phyloP scores from a whole-genome alignment of 2,113 vertebrate species.

The Oncorhynchus nerka region DNA sequence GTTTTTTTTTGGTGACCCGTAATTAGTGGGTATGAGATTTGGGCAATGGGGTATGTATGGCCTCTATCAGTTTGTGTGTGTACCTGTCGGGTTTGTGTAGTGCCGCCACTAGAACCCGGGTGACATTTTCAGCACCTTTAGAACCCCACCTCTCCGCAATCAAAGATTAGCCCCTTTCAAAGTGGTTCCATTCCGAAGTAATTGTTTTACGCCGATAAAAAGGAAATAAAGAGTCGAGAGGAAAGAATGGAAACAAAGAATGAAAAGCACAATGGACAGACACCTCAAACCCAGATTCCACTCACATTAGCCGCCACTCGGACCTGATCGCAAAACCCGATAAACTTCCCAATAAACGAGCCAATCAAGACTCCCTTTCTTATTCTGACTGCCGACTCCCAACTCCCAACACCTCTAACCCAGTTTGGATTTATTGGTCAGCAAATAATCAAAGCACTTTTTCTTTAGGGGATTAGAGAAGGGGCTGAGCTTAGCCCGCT shows the following conservation, averaged over 20 bases:
- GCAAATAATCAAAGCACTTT: conserved; percentile 94
- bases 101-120: conserved; percentile 7
- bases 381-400: conserved; percentile 43
- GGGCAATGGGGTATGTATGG: conserved; percentile 7
- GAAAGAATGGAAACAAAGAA: conserved; percentile 13
- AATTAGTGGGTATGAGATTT: conserved; percentile 28
- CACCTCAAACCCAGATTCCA: conserved; percentile 26
- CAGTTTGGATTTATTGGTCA: conserved; percentile 88
- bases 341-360: conserved; percentile 44
- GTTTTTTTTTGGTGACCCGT: neutral
- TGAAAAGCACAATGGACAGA: conserved; percentile 26
- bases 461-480: conserved; percentile 87
- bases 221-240: conserved; percentile 18
- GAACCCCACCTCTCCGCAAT: conserved; percentile 27
- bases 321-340: conserved; percentile 41
- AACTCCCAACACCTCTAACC: conserved; percentile 26
- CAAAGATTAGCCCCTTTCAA: conserved; percentile 39
- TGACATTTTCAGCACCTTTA: conserved; percentile 20
- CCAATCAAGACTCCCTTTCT: conserved; percentile 34
- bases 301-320: conserved; percentile 15
- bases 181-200: conserved; percentile 22
- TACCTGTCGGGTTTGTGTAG: neutral
- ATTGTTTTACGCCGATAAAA: conserved; percentile 34
- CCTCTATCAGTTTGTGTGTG: neutral
- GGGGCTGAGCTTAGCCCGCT: conserved; percentile 86